These are phyloP conservation scores for Trichomalopsis sarcophagae DNA, from an alignment of 1,140 invertebrate genomes.

Conservation along the genomic window DNA sequence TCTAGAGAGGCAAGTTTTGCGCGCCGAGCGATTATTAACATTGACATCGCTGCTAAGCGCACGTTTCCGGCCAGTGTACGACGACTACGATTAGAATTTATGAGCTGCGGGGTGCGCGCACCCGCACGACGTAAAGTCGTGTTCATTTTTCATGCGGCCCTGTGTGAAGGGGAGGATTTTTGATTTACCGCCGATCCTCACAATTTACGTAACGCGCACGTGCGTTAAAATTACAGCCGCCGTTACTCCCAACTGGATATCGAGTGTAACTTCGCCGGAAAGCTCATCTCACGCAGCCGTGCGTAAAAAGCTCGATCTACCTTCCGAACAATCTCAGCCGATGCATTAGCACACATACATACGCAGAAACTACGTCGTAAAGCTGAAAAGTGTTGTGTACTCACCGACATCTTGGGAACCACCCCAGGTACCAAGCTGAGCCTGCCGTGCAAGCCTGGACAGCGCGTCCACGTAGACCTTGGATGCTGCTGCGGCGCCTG, in stretches of 20 bases:
- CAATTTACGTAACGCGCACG: neutral
- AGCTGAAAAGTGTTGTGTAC: conserved; percentile 58
- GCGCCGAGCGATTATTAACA: neutral
- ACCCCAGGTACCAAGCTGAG: conserved; percentile 91
- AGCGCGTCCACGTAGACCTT: conserved; percentile 91
- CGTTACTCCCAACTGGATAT: too few relatives aligned
- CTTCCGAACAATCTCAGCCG: too few relatives aligned
- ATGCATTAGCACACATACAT: neutral
- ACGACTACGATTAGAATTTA: neutral
- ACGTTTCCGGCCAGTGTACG: too few relatives aligned
- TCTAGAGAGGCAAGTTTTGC: neutral
- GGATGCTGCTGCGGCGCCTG: conserved; percentile 91
- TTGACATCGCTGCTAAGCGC: neutral
- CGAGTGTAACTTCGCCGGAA: too few relatives aligned
- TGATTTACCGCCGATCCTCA: too few relatives aligned
- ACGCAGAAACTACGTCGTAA: neutral
- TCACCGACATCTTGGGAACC: conserved; percentile 93
- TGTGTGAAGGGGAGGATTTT: neutral
- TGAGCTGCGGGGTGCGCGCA: neutral
- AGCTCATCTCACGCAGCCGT: too few relatives aligned
- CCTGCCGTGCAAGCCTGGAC: conserved; percentile 88
- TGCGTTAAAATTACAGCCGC: too few relatives aligned
- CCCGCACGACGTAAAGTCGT: neutral
- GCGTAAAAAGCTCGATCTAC: too few relatives aligned
- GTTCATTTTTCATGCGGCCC: neutral